Base-by-base conservation (phyloP, 2,888 invertebrate genomes). In the Phalera bucephala region DNA sequence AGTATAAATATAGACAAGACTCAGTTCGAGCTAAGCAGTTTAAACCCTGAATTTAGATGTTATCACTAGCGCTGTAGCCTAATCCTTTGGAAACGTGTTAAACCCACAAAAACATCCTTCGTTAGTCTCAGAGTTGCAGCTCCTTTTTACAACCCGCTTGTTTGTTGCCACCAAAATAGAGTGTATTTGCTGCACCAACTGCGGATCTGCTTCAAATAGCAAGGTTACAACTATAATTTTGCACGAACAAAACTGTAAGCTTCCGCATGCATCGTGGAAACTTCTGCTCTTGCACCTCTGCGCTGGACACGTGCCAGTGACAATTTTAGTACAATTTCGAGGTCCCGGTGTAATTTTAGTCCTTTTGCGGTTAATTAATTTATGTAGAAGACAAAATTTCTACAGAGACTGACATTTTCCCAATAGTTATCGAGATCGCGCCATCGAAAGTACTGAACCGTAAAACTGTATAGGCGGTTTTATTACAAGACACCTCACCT, bases 271-370 rank as follows among this genome's bases (percentile, higher is more conserved):
- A 59, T 47, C 48, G 41, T 47, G 42, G 49, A 40, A 44, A 52
- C 56, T 49, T 53, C 52, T 46, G 40, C 57, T 50, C 52, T 55
- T 66, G 59, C 64, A 72, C 71, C 72, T 71, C 59, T 53, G 50
- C 52, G 47, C 61, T 80, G 80, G 80, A 64, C 40, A 34, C 30
- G 36, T 61, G 78, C 80, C 80, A 80, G 69, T 52, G 52, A 53
- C 64, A 56, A 56, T 67, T 71, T 69, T 71, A 72, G 68, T 61
- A 62, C 51, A 51, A 51, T 67, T 70, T 62, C 68, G 72, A 72
- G 72, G 72, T 72, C 68, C 64, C 46, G 27, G 14, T 56, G 45
- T 36, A 57, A 34, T 56, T 52, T 57, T 58, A 41, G 46, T 52
- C 48, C 51, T 48, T 44, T 46, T 45, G 29, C 38, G 29, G 31